phyloP scores from a whole-genome alignment of 1,140 invertebrate species.

The Drosophila pallidifrons region DNA sequence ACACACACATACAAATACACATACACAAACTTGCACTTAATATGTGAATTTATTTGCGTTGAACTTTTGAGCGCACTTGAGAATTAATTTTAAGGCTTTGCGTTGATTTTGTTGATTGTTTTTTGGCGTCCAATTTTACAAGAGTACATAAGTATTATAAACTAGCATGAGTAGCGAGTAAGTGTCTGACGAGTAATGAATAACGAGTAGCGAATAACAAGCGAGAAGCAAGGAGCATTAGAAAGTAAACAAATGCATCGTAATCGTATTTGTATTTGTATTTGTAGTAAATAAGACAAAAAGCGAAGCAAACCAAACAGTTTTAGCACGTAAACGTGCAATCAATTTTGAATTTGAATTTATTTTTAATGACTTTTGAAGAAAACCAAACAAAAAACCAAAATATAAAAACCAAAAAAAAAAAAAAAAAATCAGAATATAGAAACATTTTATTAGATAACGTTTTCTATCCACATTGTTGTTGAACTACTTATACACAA shows the following conservation, averaged over 20 bases:
- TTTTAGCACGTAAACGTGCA: conserved; percentile 43
- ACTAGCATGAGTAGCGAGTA: conserved; percentile 13
- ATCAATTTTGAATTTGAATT: conserved; percentile 76
- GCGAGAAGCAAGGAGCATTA: conserved; percentile 12
- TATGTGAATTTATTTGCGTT: conserved; percentile 52
- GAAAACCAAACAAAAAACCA: conserved; percentile 23
- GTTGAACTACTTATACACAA: conserved; percentile 61
- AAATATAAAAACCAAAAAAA: conserved; percentile 14
- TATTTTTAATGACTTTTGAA: conserved; percentile 78
- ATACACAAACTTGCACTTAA: conserved; percentile 29
- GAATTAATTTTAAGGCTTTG: conserved; percentile 67
- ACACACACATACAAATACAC: conserved; percentile 36
- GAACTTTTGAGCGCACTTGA: conserved; percentile 59
- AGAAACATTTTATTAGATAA: conserved; percentile 66
- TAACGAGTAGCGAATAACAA: conserved; percentile 31
- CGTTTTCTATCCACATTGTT: conserved; percentile 76
- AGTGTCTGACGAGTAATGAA: conserved; percentile 27
- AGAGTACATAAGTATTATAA: conserved; percentile 60
- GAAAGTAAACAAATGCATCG: conserved; percentile 45
- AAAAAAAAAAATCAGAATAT: conserved; percentile 17
- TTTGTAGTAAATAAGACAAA: conserved; percentile 61
- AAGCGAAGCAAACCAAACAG: conserved; percentile 51
- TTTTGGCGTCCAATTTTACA: conserved; percentile 81
- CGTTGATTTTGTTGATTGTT: conserved; percentile 73
- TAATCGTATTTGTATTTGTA: conserved; percentile 68